These are phyloP conservation scores for Eubasilissa regina DNA, from an alignment of 1,140 invertebrate genomes.

Conservation along the genomic window DNA sequence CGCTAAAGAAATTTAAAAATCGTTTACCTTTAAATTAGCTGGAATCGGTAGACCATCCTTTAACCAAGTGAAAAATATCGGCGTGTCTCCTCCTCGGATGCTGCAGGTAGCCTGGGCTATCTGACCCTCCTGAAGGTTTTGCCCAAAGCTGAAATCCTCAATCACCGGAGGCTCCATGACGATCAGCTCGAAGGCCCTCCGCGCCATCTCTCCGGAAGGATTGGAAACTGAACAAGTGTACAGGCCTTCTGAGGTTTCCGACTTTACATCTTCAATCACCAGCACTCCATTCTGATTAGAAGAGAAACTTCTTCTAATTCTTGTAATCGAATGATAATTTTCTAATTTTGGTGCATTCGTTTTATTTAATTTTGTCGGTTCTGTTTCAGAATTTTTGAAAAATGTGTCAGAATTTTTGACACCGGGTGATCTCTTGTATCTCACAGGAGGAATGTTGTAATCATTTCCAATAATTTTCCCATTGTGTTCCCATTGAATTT, in stretches of 20 bases:
- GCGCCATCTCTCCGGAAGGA: slow-evolving; percentile 83
- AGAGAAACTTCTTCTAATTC: slow-evolving; percentile 66
- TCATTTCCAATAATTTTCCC: slow-evolving; percentile 66
- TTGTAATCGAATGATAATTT: not conserved
- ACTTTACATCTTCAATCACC: slow-evolving; percentile 82
- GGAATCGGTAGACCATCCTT: slow-evolving; percentile 85
- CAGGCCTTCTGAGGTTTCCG: slow-evolving; percentile 77
- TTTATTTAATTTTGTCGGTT: not conserved
- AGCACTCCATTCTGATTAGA: slow-evolving; percentile 72
- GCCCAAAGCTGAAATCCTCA: slow-evolving; percentile 70
- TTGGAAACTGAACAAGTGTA: slow-evolving; percentile 89
- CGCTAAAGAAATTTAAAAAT: too few species aligned
- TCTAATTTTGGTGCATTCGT: not conserved
- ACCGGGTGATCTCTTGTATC: not conserved
- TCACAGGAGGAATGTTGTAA: slow-evolving; percentile 51
- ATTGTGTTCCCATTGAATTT: slow-evolving; percentile 71
- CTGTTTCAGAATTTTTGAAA: not conserved
- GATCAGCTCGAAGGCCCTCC: slow-evolving; percentile 78
- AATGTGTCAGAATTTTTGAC: not conserved
- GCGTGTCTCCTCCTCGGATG: slow-evolving; percentile 92
- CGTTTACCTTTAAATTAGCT: slow-evolving; percentile 79
- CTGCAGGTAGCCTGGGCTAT: slow-evolving; percentile 91
- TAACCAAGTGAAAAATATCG: slow-evolving; percentile 90
- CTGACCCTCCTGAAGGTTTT: slow-evolving; percentile 88
- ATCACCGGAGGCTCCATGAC: slow-evolving; percentile 84